Evolutionary conservation across 2,113 vertebrate genomes (phyloP).

Genomic region (Beaufortia kweichowensis): DNA sequence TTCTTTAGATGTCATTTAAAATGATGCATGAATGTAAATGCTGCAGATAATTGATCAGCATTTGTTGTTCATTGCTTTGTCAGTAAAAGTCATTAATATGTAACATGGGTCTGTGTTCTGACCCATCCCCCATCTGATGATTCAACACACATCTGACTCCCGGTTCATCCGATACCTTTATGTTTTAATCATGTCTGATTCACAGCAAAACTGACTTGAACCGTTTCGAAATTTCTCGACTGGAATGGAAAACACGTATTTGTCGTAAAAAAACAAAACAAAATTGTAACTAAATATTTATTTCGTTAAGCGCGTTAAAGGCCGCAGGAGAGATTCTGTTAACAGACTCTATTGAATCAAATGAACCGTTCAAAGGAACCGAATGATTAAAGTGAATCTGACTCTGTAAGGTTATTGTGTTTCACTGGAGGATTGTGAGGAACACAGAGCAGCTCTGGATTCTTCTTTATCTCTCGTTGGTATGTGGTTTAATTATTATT

Average conservation of each 20-base stretch:
- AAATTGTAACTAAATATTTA: neutral
- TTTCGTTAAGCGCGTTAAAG: neutral
- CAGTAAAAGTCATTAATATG: slow-evolving; percentile 51
- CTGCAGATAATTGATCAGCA: too few species aligned
- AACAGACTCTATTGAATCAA: neutral
- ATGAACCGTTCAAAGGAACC: neutral
- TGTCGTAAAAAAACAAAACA: neutral
- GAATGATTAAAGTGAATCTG: neutral
- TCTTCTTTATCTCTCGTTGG: slow-evolving; percentile 24
- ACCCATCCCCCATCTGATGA: slow-evolving; percentile 63
- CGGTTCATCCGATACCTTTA: slow-evolving; percentile 30
- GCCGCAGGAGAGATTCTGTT: neutral
- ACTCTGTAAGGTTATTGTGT: neutral
- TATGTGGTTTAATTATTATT: slow-evolving; percentile 14
- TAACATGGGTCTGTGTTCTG: slow-evolving; percentile 37
- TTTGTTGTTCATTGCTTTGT: neutral
- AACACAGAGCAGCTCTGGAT: slow-evolving; percentile 9
- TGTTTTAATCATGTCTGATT: neutral
- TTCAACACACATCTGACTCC: neutral
- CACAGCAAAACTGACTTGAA: neutral
- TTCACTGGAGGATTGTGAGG: neutral
- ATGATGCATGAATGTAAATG: too few species aligned
- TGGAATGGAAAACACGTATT: neutral
- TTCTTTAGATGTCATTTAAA: too few species aligned
- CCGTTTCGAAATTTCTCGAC: neutral